Evolutionary conservation across 1,140 invertebrate genomes (phyloP), one percentile per base, ranked within the genome.

Genomic region (Cotesia glomerata): DNA sequence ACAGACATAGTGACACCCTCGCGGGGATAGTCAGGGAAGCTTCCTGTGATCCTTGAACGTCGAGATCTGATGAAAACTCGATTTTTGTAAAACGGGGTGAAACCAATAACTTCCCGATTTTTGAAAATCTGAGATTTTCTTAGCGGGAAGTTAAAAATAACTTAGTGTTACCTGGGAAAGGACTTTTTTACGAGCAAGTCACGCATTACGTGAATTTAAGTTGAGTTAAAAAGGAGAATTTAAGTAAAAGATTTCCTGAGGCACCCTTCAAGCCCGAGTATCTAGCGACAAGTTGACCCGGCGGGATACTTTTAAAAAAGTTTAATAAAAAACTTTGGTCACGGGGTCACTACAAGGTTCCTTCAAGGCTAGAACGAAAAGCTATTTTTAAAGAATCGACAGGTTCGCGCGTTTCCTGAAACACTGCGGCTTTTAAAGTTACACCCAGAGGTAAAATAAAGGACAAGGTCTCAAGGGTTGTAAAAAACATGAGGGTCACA

Each of bases 311-410:
- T 64, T 64, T n/a, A 13, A 72, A 61, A 71, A 64, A 69, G 49
- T 13, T 59, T 61, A 9, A 54, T 64, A 64, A 77, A 79, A 69
- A 26, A 14, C 69, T 70, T 75, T 78, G 81, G 59, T 62, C 59
- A 62, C 34, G 59, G 59, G 58, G 58, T 26, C 18, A 81, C 81
- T 76, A 75, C 80, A 72, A 76, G 69, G 78, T 81, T 81, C 82
- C 75, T 79, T 83, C 85, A 86, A 84, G 85, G 77, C 81, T 74
- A 58, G 34, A 14, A 61, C 75, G 81, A 78, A 84, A 83, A 76
- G 74, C 63, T 26, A 59, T 68, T 69, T 65, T 74, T 18, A 62
- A 68, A 83, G 78, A 85, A 84, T 80, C 75, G 79, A 71, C 79
- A 65, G 76, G 32, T 73, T 72, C 69, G 73, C 64, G 71, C 77